These are phyloP conservation scores for Thera britannica DNA, from an alignment of 2,888 invertebrate species.

Conservation along the genomic window DNA sequence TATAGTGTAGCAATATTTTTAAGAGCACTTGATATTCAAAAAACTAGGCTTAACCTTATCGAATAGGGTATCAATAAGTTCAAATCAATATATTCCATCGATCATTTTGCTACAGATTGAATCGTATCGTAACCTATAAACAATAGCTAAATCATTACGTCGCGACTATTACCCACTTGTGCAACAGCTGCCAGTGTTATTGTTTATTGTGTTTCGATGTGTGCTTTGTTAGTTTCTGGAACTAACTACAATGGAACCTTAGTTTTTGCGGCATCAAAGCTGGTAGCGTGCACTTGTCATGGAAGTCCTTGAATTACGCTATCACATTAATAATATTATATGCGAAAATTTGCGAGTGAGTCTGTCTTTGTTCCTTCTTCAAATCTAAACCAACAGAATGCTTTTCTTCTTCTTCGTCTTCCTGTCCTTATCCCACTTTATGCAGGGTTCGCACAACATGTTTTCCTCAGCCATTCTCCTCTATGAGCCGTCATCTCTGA, in stretches of 20 bases:
- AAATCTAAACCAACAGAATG: too few species aligned
- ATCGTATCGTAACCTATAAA: constrained; percentile 50
- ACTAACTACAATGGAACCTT: constrained; percentile 71
- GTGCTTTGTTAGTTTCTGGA: constrained; percentile 59
- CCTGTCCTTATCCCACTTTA: too few species aligned
- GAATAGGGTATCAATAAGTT: not conserved
- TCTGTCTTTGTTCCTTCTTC: too few species aligned
- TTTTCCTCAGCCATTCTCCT: too few species aligned
- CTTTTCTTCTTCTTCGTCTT: too few species aligned
- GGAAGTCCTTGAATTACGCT: constrained; percentile 8
- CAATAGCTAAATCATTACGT: constrained; percentile 57
- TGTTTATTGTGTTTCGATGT: constrained; percentile 84
- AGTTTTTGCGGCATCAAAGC: constrained; percentile 62
- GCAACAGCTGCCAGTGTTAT: constrained; percentile 74
- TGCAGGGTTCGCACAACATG: too few species aligned
- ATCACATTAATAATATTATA: not conserved
- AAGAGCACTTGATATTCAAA: too few species aligned
- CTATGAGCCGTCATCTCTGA: too few species aligned
- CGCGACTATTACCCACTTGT: constrained; percentile 63
- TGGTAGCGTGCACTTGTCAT: constrained; percentile 6
- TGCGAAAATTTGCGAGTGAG: too few species aligned
- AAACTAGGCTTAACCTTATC: not conserved
- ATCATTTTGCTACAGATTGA: constrained; percentile 31
- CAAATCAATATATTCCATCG: not conserved
- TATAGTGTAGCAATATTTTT: not conserved